Conservation (phyloP, 2,113 vertebrate genomes). For the Colistium nudipinnis region DNA sequence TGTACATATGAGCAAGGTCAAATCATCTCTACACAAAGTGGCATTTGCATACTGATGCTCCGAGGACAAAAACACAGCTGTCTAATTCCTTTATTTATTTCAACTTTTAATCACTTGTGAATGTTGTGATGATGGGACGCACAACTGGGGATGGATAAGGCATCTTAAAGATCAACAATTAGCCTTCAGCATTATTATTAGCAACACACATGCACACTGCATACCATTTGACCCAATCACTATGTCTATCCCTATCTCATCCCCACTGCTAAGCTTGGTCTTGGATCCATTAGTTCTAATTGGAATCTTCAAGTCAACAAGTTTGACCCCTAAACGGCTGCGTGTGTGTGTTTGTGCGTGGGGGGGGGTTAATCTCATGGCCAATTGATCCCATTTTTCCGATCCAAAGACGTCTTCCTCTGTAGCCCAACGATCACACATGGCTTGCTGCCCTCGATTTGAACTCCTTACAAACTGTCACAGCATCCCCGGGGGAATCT, state of each 20-base stretch:
- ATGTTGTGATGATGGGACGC: no score
- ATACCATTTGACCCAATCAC: neutral
- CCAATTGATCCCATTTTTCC: neutral
- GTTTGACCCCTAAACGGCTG: neutral
- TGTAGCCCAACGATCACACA: neutral
- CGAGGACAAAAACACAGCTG: constrained; percentile 16
- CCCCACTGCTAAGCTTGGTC: neutral
- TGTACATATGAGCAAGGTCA: no score
- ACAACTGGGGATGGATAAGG: constrained; percentile 9
- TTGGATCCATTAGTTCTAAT: neutral
- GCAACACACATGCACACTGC: neutral
- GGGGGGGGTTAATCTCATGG: neutral
- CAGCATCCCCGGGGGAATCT: neutral
- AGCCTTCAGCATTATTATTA: neutral
- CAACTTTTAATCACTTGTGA: no score
- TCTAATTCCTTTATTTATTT: no score
- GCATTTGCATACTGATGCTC: no score
- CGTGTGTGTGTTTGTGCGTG: no score
- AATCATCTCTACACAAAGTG: no score
- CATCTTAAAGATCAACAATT: constrained; percentile 16
- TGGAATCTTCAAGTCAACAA: no score
- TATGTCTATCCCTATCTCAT: neutral
- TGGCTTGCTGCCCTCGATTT: neutral
- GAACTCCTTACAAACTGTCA: no score
- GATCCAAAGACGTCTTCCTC: neutral